Evolutionary conservation across 2,113 vertebrate species (phyloP).

Genomic region (Myiopsitta monachus): DNA sequence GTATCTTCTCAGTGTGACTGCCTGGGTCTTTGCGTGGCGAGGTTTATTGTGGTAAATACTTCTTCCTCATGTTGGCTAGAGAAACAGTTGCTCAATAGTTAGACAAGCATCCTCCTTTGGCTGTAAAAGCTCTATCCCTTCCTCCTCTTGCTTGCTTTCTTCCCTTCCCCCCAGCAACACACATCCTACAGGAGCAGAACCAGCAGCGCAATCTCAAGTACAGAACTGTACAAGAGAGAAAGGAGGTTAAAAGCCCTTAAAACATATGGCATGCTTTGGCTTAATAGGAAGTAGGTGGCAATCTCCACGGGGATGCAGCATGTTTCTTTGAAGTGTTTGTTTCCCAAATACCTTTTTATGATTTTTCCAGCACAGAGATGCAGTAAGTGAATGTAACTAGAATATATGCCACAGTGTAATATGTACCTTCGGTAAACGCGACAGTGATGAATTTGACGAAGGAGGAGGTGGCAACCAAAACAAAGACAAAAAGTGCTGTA

Average conservation of each 20-base stretch:
- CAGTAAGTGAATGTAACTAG: not conserved
- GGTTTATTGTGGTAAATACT: not conserved
- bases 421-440: not conserved
- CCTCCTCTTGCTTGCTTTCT: not conserved
- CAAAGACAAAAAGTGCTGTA: not conserved
- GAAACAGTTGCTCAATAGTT: not conserved
- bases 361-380: not conserved
- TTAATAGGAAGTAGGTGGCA: constrained; percentile 38
- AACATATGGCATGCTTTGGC: not conserved
- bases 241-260: constrained; percentile 53
- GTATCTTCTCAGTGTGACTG: no score
- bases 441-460: constrained; percentile 22
- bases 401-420: not conserved
- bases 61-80: not conserved
- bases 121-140: not conserved
- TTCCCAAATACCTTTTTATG: constrained; percentile 34
- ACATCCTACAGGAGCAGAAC: not conserved
- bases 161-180: not conserved
- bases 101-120: not conserved
- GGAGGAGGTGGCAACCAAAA: constrained; percentile 40
- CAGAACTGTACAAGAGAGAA: not conserved
- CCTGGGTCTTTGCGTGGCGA: rapidly evolving
- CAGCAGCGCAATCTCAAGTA: rapidly evolving
- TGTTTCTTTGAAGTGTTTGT: constrained; percentile 18
- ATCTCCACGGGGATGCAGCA: constrained; percentile 14